A percentile compares a stretch with the other conserved stretches of the same genome.
Evolutionary conservation across 2,888 invertebrate species (phyloP).

Genomic region (Noctua janthe): DNA sequence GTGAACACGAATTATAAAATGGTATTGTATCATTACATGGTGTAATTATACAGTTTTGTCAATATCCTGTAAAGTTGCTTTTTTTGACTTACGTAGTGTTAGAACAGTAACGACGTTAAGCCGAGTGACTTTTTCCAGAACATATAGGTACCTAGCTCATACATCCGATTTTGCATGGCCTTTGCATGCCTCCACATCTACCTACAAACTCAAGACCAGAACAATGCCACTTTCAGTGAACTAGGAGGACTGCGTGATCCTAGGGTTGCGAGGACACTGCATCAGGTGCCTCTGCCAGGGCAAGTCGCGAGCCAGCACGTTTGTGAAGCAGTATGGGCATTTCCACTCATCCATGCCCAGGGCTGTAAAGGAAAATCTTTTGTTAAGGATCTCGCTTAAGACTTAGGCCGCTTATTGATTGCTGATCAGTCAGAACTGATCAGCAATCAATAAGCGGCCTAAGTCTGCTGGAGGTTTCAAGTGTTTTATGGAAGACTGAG

Average conservation of each 20-base stretch:
- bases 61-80: no score
- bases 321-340: conserved; percentile 96
- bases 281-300: conserved; percentile 96
- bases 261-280: conserved; percentile 89
- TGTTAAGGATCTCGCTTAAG: background rate
- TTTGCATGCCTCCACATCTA: conserved; percentile 23
- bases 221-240: background rate
- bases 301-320: conserved; percentile 93
- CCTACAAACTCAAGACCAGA: conserved; percentile 23
- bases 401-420: no score
- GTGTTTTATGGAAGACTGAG: background rate
- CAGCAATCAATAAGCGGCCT: background rate
- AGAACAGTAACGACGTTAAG: background rate
- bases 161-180: background rate
- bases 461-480: background rate
- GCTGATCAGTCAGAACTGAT: no score
- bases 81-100: no score
- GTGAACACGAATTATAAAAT: no score
- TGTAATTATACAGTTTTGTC: no score
- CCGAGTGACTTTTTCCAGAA: background rate
- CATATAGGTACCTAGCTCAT: background rate
- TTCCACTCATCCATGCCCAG: conserved; percentile 92
- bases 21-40: no score
- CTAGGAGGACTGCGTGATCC: conserved; percentile 76
- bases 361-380: conserved; percentile 71